Percentiles rank a stretch among this genome's conserved stretches.
phyloP scores from a whole-genome alignment of 1,140 invertebrate species.

The Tachypleus tridentatus region DNA sequence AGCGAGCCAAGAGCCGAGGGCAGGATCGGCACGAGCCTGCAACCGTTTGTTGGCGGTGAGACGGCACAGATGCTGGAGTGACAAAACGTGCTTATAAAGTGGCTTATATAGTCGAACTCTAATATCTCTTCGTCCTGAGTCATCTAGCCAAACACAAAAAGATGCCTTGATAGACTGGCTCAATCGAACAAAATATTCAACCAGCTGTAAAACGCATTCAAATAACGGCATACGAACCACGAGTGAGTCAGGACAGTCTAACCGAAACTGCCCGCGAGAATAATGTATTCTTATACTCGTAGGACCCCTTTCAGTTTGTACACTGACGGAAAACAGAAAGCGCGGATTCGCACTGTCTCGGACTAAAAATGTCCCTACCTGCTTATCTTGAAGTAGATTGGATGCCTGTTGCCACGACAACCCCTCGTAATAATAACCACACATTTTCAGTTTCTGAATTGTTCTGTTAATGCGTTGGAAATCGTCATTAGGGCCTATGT shows the following conservation, averaged over 20 bases:
- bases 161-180: constrained; percentile 8
- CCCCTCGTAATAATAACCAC: constrained; percentile 62
- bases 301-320: constrained; percentile 65
- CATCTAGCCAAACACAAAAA: constrained; percentile 51
- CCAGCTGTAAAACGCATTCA: constrained; percentile 55
- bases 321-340: constrained; percentile 65
- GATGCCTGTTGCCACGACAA: constrained; percentile 57
- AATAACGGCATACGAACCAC: constrained; percentile 55
- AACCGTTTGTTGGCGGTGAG: constrained; percentile 33
- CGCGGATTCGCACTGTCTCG: constrained; percentile 63
- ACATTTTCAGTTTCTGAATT: constrained; percentile 19
- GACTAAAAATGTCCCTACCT: constrained; percentile 54
- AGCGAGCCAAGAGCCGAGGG: no score
- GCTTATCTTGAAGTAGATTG: constrained; percentile 44
- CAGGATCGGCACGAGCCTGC: no score
- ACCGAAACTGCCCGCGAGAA: constrained; percentile 52
- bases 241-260: constrained; percentile 58
- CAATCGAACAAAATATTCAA: constrained; percentile 53
- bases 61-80: constrained; percentile 56
- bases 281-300: constrained; percentile 69
- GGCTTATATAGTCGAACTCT: constrained; percentile 55
- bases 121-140: constrained; percentile 53
- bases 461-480: no score
- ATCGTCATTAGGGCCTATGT: no score
- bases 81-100: constrained; percentile 42